Conservation (phyloP, 2,113 vertebrate species). For the Pomatorhinus ruficollis region DNA sequence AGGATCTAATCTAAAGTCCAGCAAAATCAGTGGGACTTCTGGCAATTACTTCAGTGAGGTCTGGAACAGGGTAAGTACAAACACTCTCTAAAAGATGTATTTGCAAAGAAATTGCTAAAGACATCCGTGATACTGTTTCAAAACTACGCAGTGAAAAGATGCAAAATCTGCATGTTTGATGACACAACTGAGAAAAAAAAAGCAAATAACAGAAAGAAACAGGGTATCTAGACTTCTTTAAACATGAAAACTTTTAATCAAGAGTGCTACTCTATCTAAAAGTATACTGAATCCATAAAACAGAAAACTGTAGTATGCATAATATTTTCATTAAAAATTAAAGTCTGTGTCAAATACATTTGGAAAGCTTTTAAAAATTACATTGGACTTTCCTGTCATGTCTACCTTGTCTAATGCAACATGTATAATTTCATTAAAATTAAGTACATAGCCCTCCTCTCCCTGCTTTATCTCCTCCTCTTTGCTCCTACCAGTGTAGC, state of each 20-base stretch:
- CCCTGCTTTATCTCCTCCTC: background rate
- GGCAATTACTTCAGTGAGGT: background rate
- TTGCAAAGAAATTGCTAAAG: background rate
- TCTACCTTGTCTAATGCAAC: background rate
- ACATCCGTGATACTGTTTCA: background rate
- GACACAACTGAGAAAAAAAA: background rate
- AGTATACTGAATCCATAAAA: background rate
- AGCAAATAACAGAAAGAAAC: background rate
- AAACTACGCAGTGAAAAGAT: background rate
- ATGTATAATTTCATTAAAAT: background rate
- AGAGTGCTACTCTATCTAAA: background rate
- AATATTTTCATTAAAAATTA: background rate
- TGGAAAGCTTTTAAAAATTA: background rate
- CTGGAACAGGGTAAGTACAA: background rate
- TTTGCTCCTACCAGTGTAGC: background rate
- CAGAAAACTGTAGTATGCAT: background rate
- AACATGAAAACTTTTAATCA: background rate
- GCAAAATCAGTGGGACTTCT: background rate
- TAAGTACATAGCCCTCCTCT: background rate
- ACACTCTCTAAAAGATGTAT: background rate
- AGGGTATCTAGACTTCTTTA: background rate
- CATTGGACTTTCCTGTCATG: background rate
- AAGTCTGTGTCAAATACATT: background rate
- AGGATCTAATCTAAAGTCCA: background rate
- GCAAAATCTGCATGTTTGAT: background rate